These are phyloP conservation scores for Hipparchia semele DNA, from an alignment of 2,888 invertebrate genomes.

Conservation along the genomic window DNA sequence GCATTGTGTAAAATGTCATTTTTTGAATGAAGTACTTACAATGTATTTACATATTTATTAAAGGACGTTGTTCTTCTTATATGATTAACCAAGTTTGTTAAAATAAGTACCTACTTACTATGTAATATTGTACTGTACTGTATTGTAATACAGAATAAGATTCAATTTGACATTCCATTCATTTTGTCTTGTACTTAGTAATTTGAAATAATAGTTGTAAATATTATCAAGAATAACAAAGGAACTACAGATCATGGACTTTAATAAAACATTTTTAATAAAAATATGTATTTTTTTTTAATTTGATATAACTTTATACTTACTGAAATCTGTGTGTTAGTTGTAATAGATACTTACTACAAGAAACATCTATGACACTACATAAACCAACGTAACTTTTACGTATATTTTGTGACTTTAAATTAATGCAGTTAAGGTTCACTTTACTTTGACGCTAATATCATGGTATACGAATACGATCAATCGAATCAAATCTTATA, in stretches of 20 bases:
- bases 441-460: too few species aligned
- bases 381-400: too few species aligned
- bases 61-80: constrained; percentile 28
- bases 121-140: constrained; percentile 27
- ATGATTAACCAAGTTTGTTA: constrained; percentile 13
- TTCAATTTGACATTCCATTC: constrained; percentile 48
- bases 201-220: constrained; percentile 65
- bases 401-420: too few species aligned
- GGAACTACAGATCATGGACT: constrained; percentile 73
- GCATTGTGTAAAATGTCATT: neutral
- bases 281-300: constrained; percentile 6
- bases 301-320: too few species aligned
- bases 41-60: neutral
- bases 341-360: too few species aligned
- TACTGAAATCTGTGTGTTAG: too few species aligned
- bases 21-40: neutral
- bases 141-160: constrained; percentile 33
- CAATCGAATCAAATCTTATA: too few species aligned
- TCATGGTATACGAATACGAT: too few species aligned
- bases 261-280: constrained; percentile 71
- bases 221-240: constrained; percentile 62
- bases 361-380: too few species aligned
- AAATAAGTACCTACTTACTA: constrained; percentile 10
- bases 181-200: constrained; percentile 63
- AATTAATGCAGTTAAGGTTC: too few species aligned